Percentiles rank a stretch among this genome's conserved stretches.
These are phyloP conservation scores for Indicator maculatus DNA, from an alignment of 2,113 vertebrate species.

Conservation along the genomic window DNA sequence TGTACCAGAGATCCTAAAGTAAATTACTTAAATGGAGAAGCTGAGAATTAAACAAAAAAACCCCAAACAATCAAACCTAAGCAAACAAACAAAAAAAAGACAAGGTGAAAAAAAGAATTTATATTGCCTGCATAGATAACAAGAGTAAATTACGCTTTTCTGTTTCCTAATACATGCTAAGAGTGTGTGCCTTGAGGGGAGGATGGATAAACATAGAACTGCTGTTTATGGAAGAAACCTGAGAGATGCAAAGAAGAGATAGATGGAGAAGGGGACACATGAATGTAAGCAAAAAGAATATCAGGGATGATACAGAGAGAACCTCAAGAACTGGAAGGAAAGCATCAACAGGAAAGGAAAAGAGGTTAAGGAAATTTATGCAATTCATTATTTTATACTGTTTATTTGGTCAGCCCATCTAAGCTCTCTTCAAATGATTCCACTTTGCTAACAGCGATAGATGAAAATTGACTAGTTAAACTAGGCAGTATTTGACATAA, in stretches of 20 bases:
- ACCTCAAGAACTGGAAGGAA: neutral
- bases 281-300: neutral
- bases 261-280: neutral
- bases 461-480: neutral
- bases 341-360: neutral
- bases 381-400: neutral
- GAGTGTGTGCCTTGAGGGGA: accelerated
- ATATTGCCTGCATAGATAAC: neutral
- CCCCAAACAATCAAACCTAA: too few species aligned
- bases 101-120: neutral
- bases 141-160: neutral
- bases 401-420: neutral
- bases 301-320: neutral
- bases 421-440: neutral
- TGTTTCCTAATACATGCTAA: neutral
- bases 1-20: neutral
- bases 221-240: neutral
- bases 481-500: neutral
- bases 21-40: neutral
- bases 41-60: neutral
- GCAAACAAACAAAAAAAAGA: neutral
- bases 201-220: neutral
- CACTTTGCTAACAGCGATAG: neutral
- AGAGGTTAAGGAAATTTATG: neutral
- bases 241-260: neutral